Percentiles rank a stretch among this genome's conserved stretches.
Evolutionary conservation across 2,797 vertebrate species (phyloP).

Genomic region (Micrastur ruficollis): DNA sequence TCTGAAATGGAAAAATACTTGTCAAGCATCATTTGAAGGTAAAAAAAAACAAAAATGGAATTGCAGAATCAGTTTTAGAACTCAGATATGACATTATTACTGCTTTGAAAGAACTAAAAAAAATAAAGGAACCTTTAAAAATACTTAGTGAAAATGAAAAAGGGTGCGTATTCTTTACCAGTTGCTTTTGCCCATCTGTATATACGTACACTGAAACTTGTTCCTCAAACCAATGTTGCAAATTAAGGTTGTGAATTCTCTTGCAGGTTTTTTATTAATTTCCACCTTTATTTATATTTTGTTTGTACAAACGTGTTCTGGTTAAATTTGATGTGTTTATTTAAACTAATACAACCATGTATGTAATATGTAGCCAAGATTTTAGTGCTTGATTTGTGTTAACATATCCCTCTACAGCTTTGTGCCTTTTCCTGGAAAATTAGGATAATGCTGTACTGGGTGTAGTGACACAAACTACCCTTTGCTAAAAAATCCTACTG

Average conservation of each 20-base stretch:
- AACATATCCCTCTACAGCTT: neutral
- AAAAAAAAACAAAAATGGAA: neutral
- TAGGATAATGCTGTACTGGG: neutral
- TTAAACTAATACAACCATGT: neutral
- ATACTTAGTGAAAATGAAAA: neutral
- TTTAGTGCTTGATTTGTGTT: neutral
- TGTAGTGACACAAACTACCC: neutral
- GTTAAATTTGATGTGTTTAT: neutral
- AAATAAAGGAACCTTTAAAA: neutral
- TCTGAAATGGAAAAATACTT: constrained; percentile 77
- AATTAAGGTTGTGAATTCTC: neutral
- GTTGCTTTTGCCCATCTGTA: neutral
- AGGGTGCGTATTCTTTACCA: neutral
- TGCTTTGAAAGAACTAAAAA: neutral
- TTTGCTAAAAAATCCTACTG: neutral
- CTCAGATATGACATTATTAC: neutral
- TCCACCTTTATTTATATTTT: neutral
- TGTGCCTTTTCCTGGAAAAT: neutral
- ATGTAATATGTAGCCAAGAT: neutral
- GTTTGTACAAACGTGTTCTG: neutral
- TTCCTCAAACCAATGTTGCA: neutral
- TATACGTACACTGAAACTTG: neutral
- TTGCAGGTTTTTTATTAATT: neutral
- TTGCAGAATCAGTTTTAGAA: neutral
- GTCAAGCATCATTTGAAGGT: neutral